A percentile compares a stretch with the other conserved stretches of the same genome.
These are phyloP conservation scores for Ennomos quercinarius DNA, from an alignment of 2,888 invertebrate genomes.

Conservation along the genomic window DNA sequence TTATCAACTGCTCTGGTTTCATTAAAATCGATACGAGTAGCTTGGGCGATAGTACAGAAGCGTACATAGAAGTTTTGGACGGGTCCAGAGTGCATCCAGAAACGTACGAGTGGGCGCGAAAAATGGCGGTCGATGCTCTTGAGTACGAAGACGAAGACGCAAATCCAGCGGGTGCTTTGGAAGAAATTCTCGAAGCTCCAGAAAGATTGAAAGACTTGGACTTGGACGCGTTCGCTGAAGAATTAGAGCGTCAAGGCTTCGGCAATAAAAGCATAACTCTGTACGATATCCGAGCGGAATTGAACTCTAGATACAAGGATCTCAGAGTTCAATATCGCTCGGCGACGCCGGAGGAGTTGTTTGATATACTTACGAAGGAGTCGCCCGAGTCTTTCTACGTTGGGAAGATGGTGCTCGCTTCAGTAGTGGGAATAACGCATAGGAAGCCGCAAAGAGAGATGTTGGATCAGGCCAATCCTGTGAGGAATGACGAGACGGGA, in stretches of 20 bases:
- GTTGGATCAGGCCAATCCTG: conserved; percentile 97
- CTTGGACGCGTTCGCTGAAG: conserved; percentile 99
- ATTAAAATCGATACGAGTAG: conserved; percentile 99
- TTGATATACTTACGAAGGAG: conserved; percentile 98
- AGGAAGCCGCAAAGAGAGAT: conserved; percentile 97
- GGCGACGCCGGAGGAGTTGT: conserved; percentile 94
- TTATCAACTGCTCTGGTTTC: conserved; percentile 99
- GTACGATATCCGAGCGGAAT: conserved; percentile 98
- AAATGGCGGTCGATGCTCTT: conserved; percentile 99
- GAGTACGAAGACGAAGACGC: conserved; percentile 99
- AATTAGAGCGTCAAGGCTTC: conserved; percentile 95
- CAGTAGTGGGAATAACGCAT: conserved; percentile 93
- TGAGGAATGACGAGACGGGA: conserved; percentile 96
- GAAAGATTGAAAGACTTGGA: conserved; percentile 98
- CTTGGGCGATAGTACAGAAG: conserved; percentile 96
- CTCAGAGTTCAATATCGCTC: conserved; percentile 91
- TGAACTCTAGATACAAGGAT: conserved; percentile 97
- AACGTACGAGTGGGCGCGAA: conserved; percentile 99
- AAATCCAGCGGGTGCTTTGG: conserved; percentile 98
- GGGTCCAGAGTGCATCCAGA: conserved; percentile 99
- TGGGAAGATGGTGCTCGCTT: conserved; percentile 93
- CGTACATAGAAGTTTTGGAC: conserved; percentile 97
- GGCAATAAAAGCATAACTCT: conserved; percentile 97
- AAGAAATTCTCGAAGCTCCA: conserved; percentile 98
- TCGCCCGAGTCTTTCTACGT: conserved; percentile 97